Conservation (phyloP, 2,888 invertebrate genomes). For the Nesidiocoris tenuis region DNA sequence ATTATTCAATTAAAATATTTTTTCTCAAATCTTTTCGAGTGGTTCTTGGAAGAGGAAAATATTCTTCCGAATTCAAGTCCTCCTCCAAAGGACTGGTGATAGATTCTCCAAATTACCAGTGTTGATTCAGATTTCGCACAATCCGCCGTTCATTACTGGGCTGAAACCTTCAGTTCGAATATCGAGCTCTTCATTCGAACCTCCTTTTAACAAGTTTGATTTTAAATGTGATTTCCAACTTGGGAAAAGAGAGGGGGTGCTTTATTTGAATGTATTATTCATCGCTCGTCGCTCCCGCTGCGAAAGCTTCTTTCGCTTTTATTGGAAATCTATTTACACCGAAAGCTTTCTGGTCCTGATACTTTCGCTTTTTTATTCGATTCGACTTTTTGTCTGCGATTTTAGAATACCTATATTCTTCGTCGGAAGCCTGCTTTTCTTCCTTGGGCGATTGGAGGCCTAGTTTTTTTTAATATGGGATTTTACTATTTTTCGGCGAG, state of each 20-base stretch:
- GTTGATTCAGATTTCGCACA: too few species aligned
- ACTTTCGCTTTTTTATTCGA: not conserved
- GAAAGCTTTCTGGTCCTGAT: not conserved
- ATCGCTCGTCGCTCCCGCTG: constrained; percentile 5
- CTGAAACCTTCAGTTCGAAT: not conserved
- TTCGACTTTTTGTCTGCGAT: not conserved
- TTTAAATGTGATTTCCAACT: not conserved
- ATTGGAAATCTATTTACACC: not conserved
- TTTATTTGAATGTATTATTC: constrained; percentile 31
- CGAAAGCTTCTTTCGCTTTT: not conserved
- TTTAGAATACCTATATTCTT: not conserved
- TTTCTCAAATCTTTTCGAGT: too few species aligned
- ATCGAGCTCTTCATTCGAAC: not conserved
- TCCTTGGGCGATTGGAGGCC: too few species aligned
- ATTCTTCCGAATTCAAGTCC: too few species aligned
- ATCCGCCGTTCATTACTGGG: too few species aligned
- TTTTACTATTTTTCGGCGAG: not conserved
- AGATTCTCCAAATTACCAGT: too few species aligned
- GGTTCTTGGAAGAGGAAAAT: too few species aligned
- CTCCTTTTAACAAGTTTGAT: not conserved
- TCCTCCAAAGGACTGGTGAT: too few species aligned
- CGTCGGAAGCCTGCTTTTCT: not conserved
- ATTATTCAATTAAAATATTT: too few species aligned
- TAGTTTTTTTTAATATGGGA: not conserved
- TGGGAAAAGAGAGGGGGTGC: not conserved